Conservation (phyloP, 2,888 invertebrate genomes). For the Thera britannica region DNA sequence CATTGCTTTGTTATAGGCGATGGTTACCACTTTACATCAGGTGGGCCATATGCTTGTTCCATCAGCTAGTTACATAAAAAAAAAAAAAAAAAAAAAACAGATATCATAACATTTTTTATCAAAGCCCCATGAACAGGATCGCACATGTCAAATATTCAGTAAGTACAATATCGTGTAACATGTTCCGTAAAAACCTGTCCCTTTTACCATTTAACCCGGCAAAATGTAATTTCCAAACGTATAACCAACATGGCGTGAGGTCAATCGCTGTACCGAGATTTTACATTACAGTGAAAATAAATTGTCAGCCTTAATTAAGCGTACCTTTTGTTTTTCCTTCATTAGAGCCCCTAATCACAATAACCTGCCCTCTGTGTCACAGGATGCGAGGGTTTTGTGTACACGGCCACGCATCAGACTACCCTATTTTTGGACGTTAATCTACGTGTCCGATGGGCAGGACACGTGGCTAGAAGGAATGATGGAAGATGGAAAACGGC, state of each 20-base stretch:
- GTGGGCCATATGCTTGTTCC: no score
- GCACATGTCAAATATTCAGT: neutral
- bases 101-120: neutral
- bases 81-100: no score
- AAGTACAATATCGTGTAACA: conserved; percentile 1
- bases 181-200: conserved; percentile 16
- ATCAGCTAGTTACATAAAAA: no score
- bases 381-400: conserved; percentile 86
- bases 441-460: no score
- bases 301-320: conserved; percentile 45
- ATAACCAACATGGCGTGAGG: conserved; percentile 37
- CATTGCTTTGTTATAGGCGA: no score
- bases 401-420: no score
- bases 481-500: no score
- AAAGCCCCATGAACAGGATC: neutral
- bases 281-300: conserved; percentile 44
- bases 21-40: no score
- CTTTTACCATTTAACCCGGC: conserved; percentile 24
- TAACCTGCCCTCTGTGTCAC: conserved; percentile 89
- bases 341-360: conserved; percentile 87
- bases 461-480: no score
- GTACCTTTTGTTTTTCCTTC: conserved; percentile 84
- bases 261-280: conserved; percentile 40
- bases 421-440: no score
- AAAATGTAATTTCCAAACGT: conserved; percentile 40